Evolutionary conservation across 2,888 invertebrate species (phyloP), one percentile per base, ranked within the genome.

Genomic region (Serripes groenlandicus): DNA sequence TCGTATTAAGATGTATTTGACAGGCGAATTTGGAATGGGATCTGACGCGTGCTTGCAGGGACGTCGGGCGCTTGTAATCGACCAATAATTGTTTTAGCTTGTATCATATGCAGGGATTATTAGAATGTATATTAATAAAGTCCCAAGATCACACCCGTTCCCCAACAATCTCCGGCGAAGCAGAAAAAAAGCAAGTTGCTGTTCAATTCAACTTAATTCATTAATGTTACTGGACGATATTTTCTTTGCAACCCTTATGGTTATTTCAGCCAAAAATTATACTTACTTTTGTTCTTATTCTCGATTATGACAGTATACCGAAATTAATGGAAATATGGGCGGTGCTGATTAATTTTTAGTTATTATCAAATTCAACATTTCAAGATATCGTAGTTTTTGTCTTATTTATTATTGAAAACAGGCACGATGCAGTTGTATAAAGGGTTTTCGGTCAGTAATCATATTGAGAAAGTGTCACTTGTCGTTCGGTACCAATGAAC

Each of bases 121-220:
- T 78, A 78, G 84, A 84, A 84, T 84, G 84, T 84, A 84, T 84
- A 84, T 84, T 80, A 84, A 84, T 81, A 80, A 75, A 77, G 77
- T 72, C 54, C 71, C 75, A 18, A 68, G 71, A 75, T 73, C 71
- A 56, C 60, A 49, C 42, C 71, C 30, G 58, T 56, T 49, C 66
- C 66, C 37, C 68, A 77, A 42, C 70, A 74, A 75, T 84, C 78
- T 75, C 80, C 80, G 80, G 70, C 56, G 75, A 81, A 75, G 74
- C 80, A 78, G 78, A 84, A 84, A 80, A 83, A 28, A 72, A 70
- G 30, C 56, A 42, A 66, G 78, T 80, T 80, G 84, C 66, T 80
- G 74, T 81, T 70, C 69, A 60, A 1, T 56, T 23, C 4, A 9
- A 5, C n/a, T 56, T 23, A 56, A 56, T n/a, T 56, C 56, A 26